Conservation (phyloP, 2,113 vertebrate species). For the Chamaetylas fuelleborni region DNA sequence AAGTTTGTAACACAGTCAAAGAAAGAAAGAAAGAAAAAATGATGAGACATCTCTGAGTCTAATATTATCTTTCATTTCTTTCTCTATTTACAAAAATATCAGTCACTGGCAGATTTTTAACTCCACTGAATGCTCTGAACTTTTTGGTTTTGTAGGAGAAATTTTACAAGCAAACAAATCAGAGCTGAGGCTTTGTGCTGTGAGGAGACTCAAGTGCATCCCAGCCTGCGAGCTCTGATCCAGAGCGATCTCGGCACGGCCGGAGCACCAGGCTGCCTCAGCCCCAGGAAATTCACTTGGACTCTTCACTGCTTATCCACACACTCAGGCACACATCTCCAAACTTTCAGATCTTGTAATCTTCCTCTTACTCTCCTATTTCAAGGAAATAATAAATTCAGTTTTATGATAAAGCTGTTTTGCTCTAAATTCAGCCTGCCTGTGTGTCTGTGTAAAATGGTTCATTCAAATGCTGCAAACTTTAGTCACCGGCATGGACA, state of each 20-base stretch:
- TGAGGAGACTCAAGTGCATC: background rate
- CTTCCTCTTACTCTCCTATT: background rate
- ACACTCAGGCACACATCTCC: background rate
- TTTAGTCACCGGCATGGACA: background rate
- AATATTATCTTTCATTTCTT: background rate
- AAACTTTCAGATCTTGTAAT: background rate
- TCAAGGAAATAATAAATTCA: background rate
- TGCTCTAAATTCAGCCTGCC: background rate
- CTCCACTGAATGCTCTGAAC: background rate
- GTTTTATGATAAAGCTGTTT: background rate
- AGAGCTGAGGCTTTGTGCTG: background rate
- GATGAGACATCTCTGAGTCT: background rate
- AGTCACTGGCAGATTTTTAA: background rate
- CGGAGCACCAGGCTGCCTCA: background rate
- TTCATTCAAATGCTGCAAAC: background rate
- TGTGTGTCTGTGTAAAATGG: accelerated
- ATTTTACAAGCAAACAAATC: background rate
- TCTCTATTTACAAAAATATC: background rate
- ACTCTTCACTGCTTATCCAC: background rate
- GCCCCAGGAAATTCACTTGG: background rate
- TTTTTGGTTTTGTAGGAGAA: background rate
- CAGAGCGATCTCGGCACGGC: background rate
- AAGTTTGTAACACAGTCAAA: background rate
- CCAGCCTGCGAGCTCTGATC: background rate
- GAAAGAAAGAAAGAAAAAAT: background rate